These are phyloP conservation scores for Halictus quadricinctus DNA, from an alignment of 2,888 invertebrate genomes.

Conservation along the genomic window DNA sequence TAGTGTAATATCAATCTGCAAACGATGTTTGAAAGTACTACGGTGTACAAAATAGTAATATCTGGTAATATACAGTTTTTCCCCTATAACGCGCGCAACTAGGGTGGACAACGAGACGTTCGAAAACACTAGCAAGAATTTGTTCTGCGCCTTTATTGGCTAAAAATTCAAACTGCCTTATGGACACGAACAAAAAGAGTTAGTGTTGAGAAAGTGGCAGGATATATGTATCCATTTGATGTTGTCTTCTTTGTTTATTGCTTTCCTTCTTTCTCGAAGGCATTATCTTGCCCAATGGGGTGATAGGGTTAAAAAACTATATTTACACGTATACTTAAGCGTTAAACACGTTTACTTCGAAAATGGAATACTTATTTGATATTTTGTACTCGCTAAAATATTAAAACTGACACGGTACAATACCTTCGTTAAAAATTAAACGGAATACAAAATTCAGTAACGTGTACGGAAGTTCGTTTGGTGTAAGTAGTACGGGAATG, in stretches of 20 bases:
- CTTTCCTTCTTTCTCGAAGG: background rate
- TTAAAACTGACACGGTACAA: slow-evolving; percentile 9
- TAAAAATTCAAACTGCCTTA: background rate
- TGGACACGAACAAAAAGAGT: background rate
- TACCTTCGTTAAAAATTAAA: slow-evolving; percentile 25
- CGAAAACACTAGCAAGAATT: background rate
- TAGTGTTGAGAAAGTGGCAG: background rate
- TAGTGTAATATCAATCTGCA: background rate
- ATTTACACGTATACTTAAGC: background rate
- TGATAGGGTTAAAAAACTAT: background rate
- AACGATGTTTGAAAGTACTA: slow-evolving; percentile 24
- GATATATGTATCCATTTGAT: background rate
- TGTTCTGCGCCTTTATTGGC: background rate
- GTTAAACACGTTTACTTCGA: background rate
- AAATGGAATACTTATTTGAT: slow-evolving; percentile 1
- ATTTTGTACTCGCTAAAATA: slow-evolving; percentile 15
- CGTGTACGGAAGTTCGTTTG: background rate
- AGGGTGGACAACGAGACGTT: background rate
- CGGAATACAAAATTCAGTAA: background rate
- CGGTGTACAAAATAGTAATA: slow-evolving; percentile 12
- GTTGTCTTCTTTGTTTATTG: background rate
- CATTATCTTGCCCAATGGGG: background rate
- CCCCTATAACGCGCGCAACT: background rate
- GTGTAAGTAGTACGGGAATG: background rate
- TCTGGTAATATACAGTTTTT: background rate